These are phyloP conservation scores for Anodontia alba DNA, from an alignment of 2,888 invertebrate species.

Conservation along the genomic window DNA sequence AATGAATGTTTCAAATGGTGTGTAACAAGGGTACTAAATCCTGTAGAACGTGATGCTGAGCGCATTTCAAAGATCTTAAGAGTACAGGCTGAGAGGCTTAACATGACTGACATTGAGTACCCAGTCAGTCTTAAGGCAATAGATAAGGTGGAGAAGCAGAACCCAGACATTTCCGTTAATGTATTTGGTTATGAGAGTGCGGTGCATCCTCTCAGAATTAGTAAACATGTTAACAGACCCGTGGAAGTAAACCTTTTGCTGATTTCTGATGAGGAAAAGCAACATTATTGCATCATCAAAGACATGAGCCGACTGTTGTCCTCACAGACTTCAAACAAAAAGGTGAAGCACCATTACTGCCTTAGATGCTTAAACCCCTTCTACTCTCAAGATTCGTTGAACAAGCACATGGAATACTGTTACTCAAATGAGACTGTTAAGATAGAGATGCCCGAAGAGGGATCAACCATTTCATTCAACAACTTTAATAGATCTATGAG, in stretches of 20 bases:
- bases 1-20: no score
- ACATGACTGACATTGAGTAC: slow-evolving; percentile 41
- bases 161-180: slow-evolving; percentile 40
- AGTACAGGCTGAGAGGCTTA: no score
- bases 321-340: slow-evolving; percentile 29
- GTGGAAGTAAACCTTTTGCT: slow-evolving; percentile 51
- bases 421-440: slow-evolving; percentile 28
- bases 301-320: slow-evolving; percentile 50
- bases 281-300: slow-evolving; percentile 55
- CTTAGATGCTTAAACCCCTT: slow-evolving; percentile 37
- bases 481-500: slow-evolving; percentile 39
- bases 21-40: no score
- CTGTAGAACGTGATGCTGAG: slow-evolving; percentile 28
- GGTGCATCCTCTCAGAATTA: slow-evolving; percentile 46
- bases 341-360: slow-evolving; percentile 26
- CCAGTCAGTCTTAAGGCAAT: slow-evolving; percentile 41
- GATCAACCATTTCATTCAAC: slow-evolving; percentile 35
- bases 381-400: slow-evolving; percentile 13
- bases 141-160: slow-evolving; percentile 35
- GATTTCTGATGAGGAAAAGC: slow-evolving; percentile 26
- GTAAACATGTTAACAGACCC: slow-evolving; percentile 11
- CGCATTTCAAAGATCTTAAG: slow-evolving; percentile 20
- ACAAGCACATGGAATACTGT: slow-evolving; percentile 37
- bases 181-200: slow-evolving; percentile 51
- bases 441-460: slow-evolving; percentile 23